Base-by-base conservation (phyloP, 2,888 invertebrate genomes). In the Rhingia rostrata region DNA sequence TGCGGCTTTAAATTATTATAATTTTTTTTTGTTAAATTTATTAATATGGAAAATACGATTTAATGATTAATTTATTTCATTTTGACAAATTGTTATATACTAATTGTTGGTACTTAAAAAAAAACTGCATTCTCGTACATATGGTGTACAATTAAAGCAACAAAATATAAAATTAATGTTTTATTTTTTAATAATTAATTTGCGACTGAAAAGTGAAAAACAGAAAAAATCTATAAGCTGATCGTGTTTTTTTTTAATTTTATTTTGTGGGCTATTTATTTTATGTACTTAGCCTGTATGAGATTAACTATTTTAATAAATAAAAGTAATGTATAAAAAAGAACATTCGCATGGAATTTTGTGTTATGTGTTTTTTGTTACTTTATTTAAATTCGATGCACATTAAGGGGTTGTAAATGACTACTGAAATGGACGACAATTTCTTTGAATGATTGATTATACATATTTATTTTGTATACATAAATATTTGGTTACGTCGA, bases 271-370 rank as follows among this genome's bases (percentile, higher is more conserved):
- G 69, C 67, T 69, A 30, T 41, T 49, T 47, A 49, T 54, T 14
- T 43, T 22, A 14, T 77, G 51, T 41, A 37, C 14, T 58, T 58
- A 74, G 79, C 83, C 83, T 64, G 22, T 47, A 74, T 69, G 83
- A 83, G 83, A 83, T 83, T 83, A 83, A 69, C 64, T 79, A 79
- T 79, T 79, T 83, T 74, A 79, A 74, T 83, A 74, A 79, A 83
- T 69, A 72, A 73, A 72, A 63, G 45, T 69, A 63, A 69, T 75
- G 47, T 45, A 54, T 49, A 58, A 58, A 33, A 53, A 61, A 61
- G 30, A 54, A 67, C 67, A 54, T 67, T 54, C 67, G 43, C 43
- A 67, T 67, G 35, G 43, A 67, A 67, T 4, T 58, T 30, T 7
- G 12, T 58, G 56, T 45, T 22, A 30, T 58, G 56, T 45, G 9